Evolutionary conservation across 2,113 vertebrate genomes (phyloP).

Genomic region (Mesoclemmys tuberculata): DNA sequence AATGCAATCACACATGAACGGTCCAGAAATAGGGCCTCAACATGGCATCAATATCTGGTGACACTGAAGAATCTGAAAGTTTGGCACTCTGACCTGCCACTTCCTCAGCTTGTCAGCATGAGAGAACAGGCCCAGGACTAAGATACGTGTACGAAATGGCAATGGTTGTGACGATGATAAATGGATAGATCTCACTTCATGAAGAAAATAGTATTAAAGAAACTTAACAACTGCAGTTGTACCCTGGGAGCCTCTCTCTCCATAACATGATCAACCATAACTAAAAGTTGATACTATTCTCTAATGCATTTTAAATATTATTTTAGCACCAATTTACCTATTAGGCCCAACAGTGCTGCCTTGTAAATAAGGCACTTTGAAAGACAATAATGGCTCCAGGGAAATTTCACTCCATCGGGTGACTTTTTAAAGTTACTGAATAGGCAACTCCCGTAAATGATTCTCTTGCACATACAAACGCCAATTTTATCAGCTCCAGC

Average conservation of each 20-base stretch:
- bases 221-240: rapidly evolving
- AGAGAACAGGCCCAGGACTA: background rate
- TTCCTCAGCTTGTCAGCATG: background rate
- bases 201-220: rapidly evolving
- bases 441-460: background rate
- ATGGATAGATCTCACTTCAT: background rate
- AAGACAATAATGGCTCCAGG: conserved; percentile 1
- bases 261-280: background rate
- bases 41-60: rapidly evolving
- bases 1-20: rapidly evolving
- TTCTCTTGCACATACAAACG: conserved; percentile 19
- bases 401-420: conserved; percentile 22
- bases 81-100: background rate
- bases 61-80: background rate
- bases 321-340: background rate
- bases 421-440: conserved; percentile 24
- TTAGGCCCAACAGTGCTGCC: conserved; percentile 17
- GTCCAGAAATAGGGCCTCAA: background rate
- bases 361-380: background rate
- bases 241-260: background rate
- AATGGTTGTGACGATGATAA: background rate
- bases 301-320: background rate
- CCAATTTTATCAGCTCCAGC: conserved; percentile 25
- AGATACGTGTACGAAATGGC: rapidly evolving
- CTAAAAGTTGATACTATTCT: background rate